These are phyloP conservation scores for Temnothorax rugatulus DNA, from an alignment of 2,888 invertebrate species.

Conservation along the genomic window DNA sequence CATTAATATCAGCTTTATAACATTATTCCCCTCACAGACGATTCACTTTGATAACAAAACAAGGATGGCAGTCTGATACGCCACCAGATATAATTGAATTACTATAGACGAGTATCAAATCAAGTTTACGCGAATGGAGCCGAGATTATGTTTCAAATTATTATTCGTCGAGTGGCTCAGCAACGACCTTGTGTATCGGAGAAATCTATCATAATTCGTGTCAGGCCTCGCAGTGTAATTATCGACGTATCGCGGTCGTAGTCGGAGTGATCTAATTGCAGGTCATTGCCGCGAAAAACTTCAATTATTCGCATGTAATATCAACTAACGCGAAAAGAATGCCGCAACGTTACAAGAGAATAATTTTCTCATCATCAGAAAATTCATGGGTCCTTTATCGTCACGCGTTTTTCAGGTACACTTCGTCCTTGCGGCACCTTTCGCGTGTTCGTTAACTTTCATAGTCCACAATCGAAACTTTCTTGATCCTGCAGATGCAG, in stretches of 20 bases:
- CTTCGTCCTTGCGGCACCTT: conserved; percentile 9
- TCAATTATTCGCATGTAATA: conserved; percentile 29
- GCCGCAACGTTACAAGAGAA: conserved; percentile 12
- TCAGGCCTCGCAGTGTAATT: conserved; percentile 50
- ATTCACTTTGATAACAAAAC: conserved; percentile 18
- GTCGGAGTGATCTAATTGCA: conserved; percentile 29
- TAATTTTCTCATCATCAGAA: neutral
- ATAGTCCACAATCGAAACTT: conserved; percentile 93
- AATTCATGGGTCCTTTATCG: conserved; percentile 27
- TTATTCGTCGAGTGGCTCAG: conserved; percentile 35
- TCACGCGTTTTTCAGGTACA: conserved; percentile 30
- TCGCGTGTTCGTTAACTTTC: conserved; percentile 70
- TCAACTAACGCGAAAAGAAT: conserved; percentile 13
- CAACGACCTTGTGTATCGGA: conserved; percentile 43
- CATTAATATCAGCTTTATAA: neutral
- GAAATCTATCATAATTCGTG: conserved; percentile 60
- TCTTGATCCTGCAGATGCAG: conserved; percentile 95
- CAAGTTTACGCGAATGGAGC: conserved; percentile 34
- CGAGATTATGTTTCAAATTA: conserved; percentile 31
- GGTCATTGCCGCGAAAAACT: neutral
- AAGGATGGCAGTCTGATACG: neutral
- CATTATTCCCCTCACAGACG: neutral
- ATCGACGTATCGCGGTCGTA: conserved; percentile 31
- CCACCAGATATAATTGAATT: conserved; percentile 30
- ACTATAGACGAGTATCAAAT: conserved; percentile 18